Evolutionary conservation across 30 jellyfish, hydroid and myxozoan genomes (phyloP).

Genomic region (Nemopilema nomurai): DNA sequence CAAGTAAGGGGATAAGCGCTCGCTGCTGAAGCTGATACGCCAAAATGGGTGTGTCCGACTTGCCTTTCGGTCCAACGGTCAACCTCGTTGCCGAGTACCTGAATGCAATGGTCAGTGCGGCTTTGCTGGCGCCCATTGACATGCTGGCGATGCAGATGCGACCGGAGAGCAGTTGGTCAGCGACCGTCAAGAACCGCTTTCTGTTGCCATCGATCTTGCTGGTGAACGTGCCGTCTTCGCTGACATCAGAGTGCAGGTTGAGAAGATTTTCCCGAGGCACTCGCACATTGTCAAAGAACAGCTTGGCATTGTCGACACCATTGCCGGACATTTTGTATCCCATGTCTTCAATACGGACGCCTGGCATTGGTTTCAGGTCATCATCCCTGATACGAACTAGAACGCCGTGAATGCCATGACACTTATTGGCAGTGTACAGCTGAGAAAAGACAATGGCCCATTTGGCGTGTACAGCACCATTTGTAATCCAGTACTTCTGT

Average conservation of each 20-base stretch:
- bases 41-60: slow-evolving; percentile 85
- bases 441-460: slow-evolving; percentile 93
- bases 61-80: slow-evolving; percentile 90
- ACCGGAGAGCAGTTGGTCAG: slow-evolving; percentile 86
- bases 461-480: slow-evolving; percentile 91
- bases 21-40: slow-evolving; percentile 88
- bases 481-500: slow-evolving; percentile 90
- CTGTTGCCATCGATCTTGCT: slow-evolving; percentile 81
- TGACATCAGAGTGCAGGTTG: slow-evolving; percentile 79
- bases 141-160: slow-evolving; percentile 91
- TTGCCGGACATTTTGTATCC: slow-evolving; percentile 90
- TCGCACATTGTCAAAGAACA: slow-evolving; percentile 87
- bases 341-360: slow-evolving; percentile 92
- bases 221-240: slow-evolving; percentile 74
- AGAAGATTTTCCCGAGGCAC: slow-evolving; percentile 88
- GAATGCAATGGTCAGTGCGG: slow-evolving; percentile 91
- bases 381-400: slow-evolving; percentile 86
- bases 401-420: slow-evolving; percentile 91
- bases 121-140: slow-evolving; percentile 83
- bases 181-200: slow-evolving; percentile 82
- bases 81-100: slow-evolving; percentile 91
- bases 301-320: slow-evolving; percentile 96
- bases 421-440: slow-evolving; percentile 66
- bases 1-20: slow-evolving; percentile 88
- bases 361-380: slow-evolving; percentile 84